Evolutionary conservation across 1,140 invertebrate species (phyloP), one percentile per base, ranked within the genome.

Genomic region (Plutomurus gul): DNA sequence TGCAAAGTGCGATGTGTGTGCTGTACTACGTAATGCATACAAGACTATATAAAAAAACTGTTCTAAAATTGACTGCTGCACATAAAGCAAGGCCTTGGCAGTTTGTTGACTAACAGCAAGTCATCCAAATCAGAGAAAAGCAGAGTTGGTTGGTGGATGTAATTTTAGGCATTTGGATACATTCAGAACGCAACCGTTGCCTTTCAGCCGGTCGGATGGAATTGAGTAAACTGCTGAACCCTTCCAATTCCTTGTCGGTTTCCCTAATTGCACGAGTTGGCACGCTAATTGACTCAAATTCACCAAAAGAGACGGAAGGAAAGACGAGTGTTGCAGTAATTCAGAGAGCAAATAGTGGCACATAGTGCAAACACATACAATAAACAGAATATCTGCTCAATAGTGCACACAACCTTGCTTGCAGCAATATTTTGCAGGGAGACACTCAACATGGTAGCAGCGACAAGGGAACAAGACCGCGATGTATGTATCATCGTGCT

Each of bases 241-340:
- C 40, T 75, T 49, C 18, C 73, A 46, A 43, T 75, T 49, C 27
- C 73, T 39, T 56, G 18, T 37, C 33, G 49, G 49, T 33, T 40
- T 60, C 18, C 30, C 47, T 76, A 76, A 76, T 76, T 76, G 46
- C 36, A 76, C 47, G 51, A 51, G 74, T 76, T 56, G n/a, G 74
- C 74, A 39, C 74, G 39, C 74, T 76, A 76, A 76, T 76, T 76
- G 74, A 56, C 74, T 76, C 16, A 76, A 76, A 76, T 56, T 49
- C 74, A 76, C 46, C 30, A 40, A 56, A 36, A 76, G 47, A 27
- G 27, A 70, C 25, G 4, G 74, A 76, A 22, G 49, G 33, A 76
- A 18, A 20, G 13, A 56, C 16, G 74, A 39, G 39, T 33, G 74
- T 39, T 22, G 8, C n/a, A 22, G 49, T 76, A 76, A 76, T 76